A percentile compares a stretch with the other conserved stretches of the same genome.
Evolutionary conservation across 64 coral and sea anemone genomes (phyloP).

Genomic region (Anthopleura sola): DNA sequence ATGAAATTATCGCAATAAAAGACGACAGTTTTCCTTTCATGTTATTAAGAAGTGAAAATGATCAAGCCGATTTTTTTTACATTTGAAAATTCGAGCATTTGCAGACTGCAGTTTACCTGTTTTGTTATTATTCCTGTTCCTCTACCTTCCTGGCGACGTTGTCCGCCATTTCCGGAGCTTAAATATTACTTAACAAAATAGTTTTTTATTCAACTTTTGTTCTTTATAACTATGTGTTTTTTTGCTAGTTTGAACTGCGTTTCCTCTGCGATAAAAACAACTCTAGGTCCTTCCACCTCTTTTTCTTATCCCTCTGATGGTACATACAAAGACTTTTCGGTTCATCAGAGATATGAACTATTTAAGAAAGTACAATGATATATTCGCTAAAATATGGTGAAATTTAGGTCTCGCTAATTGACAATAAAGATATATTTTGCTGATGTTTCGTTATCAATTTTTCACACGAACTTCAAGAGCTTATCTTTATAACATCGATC

Average conservation of each 20-base stretch:
- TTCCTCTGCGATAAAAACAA: background rate
- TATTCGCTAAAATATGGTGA: background rate
- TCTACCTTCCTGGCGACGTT: background rate
- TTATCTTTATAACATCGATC: background rate
- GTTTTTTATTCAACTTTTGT: slow-evolving; percentile 7
- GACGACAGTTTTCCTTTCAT: background rate
- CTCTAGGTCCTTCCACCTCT: background rate
- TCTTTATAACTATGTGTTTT: background rate
- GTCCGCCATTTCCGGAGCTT: background rate
- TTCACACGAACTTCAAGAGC: background rate
- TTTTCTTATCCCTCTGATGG: background rate
- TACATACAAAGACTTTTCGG: background rate
- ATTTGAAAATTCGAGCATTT: background rate
- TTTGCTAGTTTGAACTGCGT: background rate
- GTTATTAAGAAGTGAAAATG: background rate
- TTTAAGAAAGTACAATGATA: background rate
- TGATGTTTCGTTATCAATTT: background rate
- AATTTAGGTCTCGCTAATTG: background rate
- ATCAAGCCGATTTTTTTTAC: background rate
- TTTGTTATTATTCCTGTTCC: background rate
- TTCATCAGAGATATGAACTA: background rate
- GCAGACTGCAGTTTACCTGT: background rate
- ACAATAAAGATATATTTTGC: slow-evolving; percentile 2
- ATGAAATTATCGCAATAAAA: background rate
- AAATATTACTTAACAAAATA: slow-evolving; percentile 3